A percentile compares a stretch with the other conserved stretches of the same genome.
These are phyloP conservation scores for Cyprinodon tularosa DNA, from an alignment of 2,113 vertebrate genomes.

Conservation along the genomic window DNA sequence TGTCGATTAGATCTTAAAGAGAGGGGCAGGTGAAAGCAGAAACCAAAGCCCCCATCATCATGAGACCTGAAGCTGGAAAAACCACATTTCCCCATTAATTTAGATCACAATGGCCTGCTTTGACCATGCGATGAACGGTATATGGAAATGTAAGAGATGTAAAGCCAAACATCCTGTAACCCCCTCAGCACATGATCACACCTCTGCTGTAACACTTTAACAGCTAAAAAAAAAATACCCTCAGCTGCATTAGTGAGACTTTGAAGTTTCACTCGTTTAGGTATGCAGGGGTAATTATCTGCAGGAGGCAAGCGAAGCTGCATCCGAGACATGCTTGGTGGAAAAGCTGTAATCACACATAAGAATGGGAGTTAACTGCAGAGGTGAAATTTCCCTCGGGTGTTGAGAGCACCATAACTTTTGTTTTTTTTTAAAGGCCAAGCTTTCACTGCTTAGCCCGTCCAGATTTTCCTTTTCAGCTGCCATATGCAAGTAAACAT, in stretches of 20 bases:
- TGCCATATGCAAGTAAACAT: background rate
- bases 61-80: slow-evolving; percentile 47
- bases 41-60: slow-evolving; percentile 15
- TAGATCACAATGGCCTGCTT: background rate
- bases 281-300: slow-evolving; percentile 30
- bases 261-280: slow-evolving; percentile 38
- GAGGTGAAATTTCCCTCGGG: slow-evolving; percentile 18
- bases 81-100: slow-evolving; percentile 35
- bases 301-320: background rate
- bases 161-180: slow-evolving; percentile 59
- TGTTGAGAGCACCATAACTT: background rate
- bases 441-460: slow-evolving; percentile 2
- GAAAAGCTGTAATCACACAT: slow-evolving; percentile 36
- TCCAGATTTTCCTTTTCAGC: slow-evolving; percentile 1
- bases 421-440: slow-evolving; percentile 5
- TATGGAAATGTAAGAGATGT: slow-evolving; percentile 4
- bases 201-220: slow-evolving; percentile 5
- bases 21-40: slow-evolving; percentile 30
- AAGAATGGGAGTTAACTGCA: slow-evolving; percentile 13
- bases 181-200: slow-evolving; percentile 22
- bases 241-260: slow-evolving; percentile 13
- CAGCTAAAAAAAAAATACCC: slow-evolving; percentile 26
- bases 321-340: slow-evolving; percentile 2
- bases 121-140: slow-evolving; percentile 26
- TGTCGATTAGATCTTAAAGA: slow-evolving; percentile 36